Percentiles rank a stretch among this genome's conserved stretches.
Conservation (phyloP, 2,797 vertebrate genomes). For the Acanthurus leucopareius region DNA sequence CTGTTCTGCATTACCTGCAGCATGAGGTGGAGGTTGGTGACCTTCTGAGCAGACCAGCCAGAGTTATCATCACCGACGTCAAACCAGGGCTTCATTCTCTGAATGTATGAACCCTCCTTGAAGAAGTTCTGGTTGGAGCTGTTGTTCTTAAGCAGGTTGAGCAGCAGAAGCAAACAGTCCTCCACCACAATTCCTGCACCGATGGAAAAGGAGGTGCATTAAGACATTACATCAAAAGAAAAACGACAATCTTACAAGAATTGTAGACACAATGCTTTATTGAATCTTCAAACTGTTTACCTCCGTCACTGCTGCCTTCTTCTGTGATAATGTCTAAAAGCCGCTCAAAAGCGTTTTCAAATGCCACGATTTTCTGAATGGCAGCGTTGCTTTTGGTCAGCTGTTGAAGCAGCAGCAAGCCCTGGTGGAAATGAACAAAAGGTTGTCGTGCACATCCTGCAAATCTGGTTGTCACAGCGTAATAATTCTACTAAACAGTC, state of each 20-base stretch:
- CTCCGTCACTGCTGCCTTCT: slow-evolving; percentile 97
- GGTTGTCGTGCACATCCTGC: neutral
- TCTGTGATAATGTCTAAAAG: slow-evolving; percentile 97
- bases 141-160: slow-evolving; percentile 97
- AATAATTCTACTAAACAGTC: neutral
- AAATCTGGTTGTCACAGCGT: neutral
- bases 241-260: neutral
- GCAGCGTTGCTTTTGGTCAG: slow-evolving; percentile 97
- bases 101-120: slow-evolving; percentile 98
- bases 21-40: slow-evolving; percentile 98
- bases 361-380: slow-evolving; percentile 99
- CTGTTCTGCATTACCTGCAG: slow-evolving; percentile 88
- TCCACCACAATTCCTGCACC: slow-evolving; percentile 97
- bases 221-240: neutral
- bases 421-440: slow-evolving; percentile 80
- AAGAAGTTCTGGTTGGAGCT: slow-evolving; percentile 99
- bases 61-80: slow-evolving; percentile 97
- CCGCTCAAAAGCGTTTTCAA: slow-evolving; percentile 98
- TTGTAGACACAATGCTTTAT: neutral
- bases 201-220: neutral
- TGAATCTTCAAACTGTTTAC: slow-evolving; percentile 74
- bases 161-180: slow-evolving; percentile 95
- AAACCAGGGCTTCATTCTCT: slow-evolving; percentile 99
- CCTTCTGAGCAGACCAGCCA: slow-evolving; percentile 99
- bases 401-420: slow-evolving; percentile 95